Conservation (phyloP, 2,113 vertebrate genomes). For the Macroglossus sobrinus region DNA sequence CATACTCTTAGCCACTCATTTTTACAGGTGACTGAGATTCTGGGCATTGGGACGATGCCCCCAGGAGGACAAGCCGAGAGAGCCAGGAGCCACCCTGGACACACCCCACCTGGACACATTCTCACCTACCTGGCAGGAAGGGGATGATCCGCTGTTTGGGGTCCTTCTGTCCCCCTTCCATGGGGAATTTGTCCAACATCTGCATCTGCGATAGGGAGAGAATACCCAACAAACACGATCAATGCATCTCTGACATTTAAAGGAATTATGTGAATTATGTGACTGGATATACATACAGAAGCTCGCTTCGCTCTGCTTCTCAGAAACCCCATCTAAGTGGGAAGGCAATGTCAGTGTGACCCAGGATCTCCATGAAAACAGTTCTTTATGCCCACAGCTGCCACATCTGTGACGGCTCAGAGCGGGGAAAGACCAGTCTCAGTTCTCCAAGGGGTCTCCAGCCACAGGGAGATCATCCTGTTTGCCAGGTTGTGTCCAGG, state of each 20-base stretch:
- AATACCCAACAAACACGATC: neutral
- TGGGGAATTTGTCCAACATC: conserved; percentile 98
- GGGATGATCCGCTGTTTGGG: conserved; percentile 98
- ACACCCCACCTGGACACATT: neutral
- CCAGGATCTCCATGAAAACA: neutral
- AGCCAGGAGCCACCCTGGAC: neutral
- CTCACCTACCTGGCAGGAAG: conserved; percentile 92
- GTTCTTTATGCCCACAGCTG: no score
- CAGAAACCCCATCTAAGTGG: neutral
- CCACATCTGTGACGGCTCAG: neutral
- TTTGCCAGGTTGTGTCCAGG: neutral
- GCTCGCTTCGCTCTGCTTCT: neutral
- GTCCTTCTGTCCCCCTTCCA: conserved; percentile 99
- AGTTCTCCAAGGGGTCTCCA: neutral
- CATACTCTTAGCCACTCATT: neutral
- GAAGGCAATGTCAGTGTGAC: neutral
- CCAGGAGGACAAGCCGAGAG: neutral
- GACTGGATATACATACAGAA: neutral
- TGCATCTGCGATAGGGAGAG: conserved; percentile 89
- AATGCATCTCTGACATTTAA: neutral
- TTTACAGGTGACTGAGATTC: neutral
- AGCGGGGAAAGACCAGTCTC: neutral
- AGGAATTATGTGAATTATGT: neutral
- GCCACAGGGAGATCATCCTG: neutral
- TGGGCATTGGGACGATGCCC: neutral